phyloP scores from a whole-genome alignment of 2,113 vertebrate genomes.

The Coptodon bakossiorum region DNA sequence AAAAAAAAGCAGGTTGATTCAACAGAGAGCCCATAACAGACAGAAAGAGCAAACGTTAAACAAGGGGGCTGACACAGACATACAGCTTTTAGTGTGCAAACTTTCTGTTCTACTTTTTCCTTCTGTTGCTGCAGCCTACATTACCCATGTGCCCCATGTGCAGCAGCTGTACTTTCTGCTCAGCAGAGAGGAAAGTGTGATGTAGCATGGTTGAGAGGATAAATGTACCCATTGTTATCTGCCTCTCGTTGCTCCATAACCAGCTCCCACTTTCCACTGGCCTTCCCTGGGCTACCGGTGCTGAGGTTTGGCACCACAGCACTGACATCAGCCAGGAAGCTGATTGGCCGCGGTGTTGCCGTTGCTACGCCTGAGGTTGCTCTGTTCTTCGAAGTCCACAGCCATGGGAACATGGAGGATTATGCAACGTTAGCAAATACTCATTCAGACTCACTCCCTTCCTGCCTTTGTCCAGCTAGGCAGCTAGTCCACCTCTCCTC shows the following conservation, averaged over 20 bases:
- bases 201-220: conserved; percentile 19
- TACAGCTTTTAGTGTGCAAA: background rate
- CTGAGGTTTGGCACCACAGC: conserved; percentile 39
- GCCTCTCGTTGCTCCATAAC: conserved; percentile 21
- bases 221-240: conserved; percentile 54
- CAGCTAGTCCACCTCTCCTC: conserved; percentile 31
- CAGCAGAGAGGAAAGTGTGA: conserved; percentile 45
- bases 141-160: conserved; percentile 25
- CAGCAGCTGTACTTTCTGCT: conserved; percentile 9
- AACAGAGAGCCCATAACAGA: background rate
- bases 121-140: background rate
- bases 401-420: conserved; percentile 65
- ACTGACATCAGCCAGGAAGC: conserved; percentile 20
- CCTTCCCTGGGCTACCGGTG: conserved; percentile 6
- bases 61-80: background rate
- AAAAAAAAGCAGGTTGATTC: background rate
- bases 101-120: background rate
- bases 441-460: conserved; percentile 71
- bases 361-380: conserved; percentile 36
- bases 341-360: background rate
- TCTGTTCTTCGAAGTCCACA: conserved; percentile 59
- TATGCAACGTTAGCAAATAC: conserved; percentile 73
- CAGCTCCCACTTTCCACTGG: conserved; percentile 45
- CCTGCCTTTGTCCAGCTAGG: conserved; percentile 72
- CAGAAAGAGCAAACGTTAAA: background rate